A percentile compares a stretch with the other conserved stretches of the same genome.
phyloP scores from a whole-genome alignment of 2,797 vertebrate genomes.

The Philypnodon macrostomus region DNA sequence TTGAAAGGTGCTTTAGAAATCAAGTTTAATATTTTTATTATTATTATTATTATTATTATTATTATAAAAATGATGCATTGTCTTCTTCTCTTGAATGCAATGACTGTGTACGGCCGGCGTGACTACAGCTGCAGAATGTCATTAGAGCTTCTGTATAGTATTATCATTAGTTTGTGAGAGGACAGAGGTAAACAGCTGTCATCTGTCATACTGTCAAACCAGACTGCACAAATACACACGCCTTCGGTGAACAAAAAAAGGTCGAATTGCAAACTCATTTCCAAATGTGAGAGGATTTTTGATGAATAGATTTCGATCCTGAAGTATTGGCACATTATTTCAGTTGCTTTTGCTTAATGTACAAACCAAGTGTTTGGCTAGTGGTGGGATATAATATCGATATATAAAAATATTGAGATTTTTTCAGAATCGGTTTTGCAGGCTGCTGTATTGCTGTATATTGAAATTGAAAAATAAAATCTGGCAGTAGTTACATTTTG shows the following conservation, averaged over 20 bases:
- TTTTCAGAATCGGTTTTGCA: too few species aligned
- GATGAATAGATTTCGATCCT: too few species aligned
- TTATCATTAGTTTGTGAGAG: conserved; percentile 1
- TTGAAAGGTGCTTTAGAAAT: too few species aligned
- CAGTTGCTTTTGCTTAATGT: neutral
- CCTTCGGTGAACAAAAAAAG: neutral
- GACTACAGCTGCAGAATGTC: conserved; percentile 38
- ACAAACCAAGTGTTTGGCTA: neutral
- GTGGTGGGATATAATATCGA: too few species aligned
- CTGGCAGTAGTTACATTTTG: too few species aligned
- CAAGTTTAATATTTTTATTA: too few species aligned
- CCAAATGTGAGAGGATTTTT: neutral
- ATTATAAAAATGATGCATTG: conserved; percentile 64
- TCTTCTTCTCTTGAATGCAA: conserved; percentile 53
- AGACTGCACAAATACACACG: neutral
- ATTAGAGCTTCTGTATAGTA: neutral
- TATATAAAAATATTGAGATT: too few species aligned
- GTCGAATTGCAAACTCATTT: neutral
- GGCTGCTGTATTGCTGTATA: too few species aligned
- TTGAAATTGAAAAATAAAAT: too few species aligned
- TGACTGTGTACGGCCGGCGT: conserved; percentile 37
- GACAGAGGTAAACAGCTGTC: neutral
- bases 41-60: too few species aligned
- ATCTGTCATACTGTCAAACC: neutral
- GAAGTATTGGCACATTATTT: neutral